phyloP scores from a whole-genome alignment of 2,797 vertebrate species.

The Poeciliopsis gracilis region DNA sequence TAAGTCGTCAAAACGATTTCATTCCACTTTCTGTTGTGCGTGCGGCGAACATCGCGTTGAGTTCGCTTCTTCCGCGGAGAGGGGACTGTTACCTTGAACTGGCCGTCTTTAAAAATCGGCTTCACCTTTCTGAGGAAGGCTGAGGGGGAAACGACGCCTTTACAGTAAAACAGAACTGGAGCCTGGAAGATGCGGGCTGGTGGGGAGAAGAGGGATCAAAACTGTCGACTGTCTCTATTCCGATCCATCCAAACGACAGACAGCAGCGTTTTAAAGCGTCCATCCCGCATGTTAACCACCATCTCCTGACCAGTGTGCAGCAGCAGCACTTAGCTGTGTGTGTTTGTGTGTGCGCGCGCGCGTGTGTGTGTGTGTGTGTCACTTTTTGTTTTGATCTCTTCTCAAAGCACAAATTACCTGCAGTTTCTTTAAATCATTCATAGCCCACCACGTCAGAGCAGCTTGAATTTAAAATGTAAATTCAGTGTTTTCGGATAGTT shows the following conservation, averaged over 20 bases:
- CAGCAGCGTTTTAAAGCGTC: background rate
- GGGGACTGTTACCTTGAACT: slow-evolving; percentile 5
- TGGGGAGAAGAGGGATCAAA: background rate
- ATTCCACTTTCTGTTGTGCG: slow-evolving; percentile 23
- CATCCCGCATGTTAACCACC: background rate
- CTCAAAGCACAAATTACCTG: slow-evolving; percentile 45
- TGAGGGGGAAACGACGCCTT: background rate
- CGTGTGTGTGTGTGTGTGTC: slow-evolving; percentile 49
- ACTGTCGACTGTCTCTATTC: background rate
- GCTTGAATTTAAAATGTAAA: slow-evolving; percentile 37
- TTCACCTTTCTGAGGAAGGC: background rate
- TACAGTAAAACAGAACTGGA: background rate
- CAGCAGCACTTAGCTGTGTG: background rate
- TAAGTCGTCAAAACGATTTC: slow-evolving; percentile 74
- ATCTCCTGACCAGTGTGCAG: background rate
- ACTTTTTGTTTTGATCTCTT: slow-evolving; percentile 64
- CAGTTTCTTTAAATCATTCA: slow-evolving; percentile 45
- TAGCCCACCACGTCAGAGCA: background rate
- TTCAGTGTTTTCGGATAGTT: slow-evolving; percentile 49
- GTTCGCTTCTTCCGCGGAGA: slow-evolving; percentile 12
- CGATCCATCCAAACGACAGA: background rate
- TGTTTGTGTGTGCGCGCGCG: slow-evolving; percentile 50
- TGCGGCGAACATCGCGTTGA: slow-evolving; percentile 16
- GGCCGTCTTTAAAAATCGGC: slow-evolving; percentile 27
- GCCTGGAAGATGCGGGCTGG: background rate